Evolutionary conservation across 2,797 vertebrate genomes (phyloP).

Genomic region (Phrynocephalus guinanensis): DNA sequence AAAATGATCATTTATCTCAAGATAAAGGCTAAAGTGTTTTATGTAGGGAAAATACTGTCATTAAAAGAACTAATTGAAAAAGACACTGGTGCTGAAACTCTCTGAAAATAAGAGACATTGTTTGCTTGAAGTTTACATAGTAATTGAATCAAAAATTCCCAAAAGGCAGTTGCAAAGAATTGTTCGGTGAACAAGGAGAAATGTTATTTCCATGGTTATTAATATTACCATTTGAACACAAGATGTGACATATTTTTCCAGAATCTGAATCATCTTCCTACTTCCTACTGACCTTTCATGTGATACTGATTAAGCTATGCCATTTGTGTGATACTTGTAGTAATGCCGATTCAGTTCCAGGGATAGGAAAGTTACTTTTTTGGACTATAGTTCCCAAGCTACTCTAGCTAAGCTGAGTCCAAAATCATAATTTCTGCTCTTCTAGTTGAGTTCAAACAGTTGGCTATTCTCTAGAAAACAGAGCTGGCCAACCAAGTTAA

Average conservation of each 20-base stretch:
- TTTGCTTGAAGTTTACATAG: background rate
- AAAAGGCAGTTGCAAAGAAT: background rate
- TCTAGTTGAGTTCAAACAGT: background rate
- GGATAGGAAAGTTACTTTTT: too few species aligned
- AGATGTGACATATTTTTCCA: background rate
- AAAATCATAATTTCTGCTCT: too few species aligned
- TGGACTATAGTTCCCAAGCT: too few species aligned
- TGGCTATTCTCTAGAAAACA: background rate
- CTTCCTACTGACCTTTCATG: background rate
- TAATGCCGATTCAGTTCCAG: background rate
- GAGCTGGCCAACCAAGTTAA: background rate
- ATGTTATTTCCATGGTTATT: background rate
- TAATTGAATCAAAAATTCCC: background rate
- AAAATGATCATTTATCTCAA: background rate
- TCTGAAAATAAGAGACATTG: background rate
- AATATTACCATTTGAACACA: background rate
- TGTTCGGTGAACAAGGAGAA: background rate
- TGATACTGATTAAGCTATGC: background rate
- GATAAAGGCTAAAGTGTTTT: slow-evolving; percentile 19
- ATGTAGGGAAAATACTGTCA: slow-evolving; percentile 1
- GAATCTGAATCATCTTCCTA: background rate
- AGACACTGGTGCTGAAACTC: background rate
- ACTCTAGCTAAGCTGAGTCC: background rate
- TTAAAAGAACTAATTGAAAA: background rate
- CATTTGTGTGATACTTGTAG: background rate